Evolutionary conservation across 1,140 invertebrate genomes (phyloP).

Genomic region (Aphelenchoides besseyi): DNA sequence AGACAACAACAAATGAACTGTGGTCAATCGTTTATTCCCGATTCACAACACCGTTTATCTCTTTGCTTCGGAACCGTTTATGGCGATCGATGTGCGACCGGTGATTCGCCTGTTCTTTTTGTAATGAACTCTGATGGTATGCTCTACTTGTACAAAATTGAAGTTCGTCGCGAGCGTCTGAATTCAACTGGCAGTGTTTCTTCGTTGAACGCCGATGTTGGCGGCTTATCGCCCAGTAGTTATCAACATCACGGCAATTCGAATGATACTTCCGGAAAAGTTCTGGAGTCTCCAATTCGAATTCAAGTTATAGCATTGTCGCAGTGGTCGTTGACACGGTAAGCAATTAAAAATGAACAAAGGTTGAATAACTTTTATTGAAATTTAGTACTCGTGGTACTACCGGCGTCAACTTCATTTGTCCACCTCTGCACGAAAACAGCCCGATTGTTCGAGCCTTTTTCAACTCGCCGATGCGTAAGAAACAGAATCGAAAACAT

Average conservation of each 20-base stretch:
- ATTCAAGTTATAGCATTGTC: constrained; percentile 16
- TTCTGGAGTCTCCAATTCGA: constrained; percentile 34
- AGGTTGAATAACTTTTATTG: neutral
- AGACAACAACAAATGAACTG: constrained; percentile 11
- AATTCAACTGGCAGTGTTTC: constrained; percentile 21
- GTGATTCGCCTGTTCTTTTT: constrained; percentile 18
- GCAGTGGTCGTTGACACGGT: constrained; percentile 34
- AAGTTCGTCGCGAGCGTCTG: constrained; percentile 22
- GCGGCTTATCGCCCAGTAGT: constrained; percentile 21
- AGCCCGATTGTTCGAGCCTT: constrained; percentile 27
- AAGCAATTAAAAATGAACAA: too few relatives aligned
- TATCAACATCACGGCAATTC: neutral
- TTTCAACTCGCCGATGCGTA: neutral
- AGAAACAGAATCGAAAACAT: constrained; percentile 19
- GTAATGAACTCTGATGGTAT: constrained; percentile 49
- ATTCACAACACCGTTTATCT: neutral
- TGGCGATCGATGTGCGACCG: constrained; percentile 10
- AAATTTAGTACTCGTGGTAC: constrained; percentile 23
- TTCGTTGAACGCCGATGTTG: constrained; percentile 26
- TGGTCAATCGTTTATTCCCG: constrained; percentile 9
- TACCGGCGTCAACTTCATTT: constrained; percentile 40
- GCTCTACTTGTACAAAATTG: constrained; percentile 25
- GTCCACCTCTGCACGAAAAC: constrained; percentile 32
- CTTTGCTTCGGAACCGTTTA: constrained; percentile 21
- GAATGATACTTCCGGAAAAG: neutral